Conservation (phyloP, 2,888 invertebrate genomes). For the Melipona beecheii region DNA sequence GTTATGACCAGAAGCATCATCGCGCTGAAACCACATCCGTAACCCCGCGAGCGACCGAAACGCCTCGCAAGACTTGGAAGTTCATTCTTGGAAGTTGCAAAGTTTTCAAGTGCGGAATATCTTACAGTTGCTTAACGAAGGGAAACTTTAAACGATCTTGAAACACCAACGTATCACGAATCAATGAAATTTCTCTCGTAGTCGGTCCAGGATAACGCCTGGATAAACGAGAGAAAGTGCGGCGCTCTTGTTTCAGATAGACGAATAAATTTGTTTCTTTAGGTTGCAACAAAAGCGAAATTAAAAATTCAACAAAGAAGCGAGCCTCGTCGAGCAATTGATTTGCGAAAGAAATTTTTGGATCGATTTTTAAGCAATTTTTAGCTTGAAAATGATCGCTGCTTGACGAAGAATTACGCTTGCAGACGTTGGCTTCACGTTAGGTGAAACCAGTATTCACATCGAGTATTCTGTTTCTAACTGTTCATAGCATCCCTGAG, state of each 20-base stretch:
- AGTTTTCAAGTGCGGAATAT: background rate
- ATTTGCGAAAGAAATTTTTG: no score
- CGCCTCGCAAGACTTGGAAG: background rate
- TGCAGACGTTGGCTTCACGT: background rate
- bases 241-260: no score
- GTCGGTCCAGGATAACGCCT: no score
- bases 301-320: no score
- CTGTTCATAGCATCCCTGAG: conserved; percentile 9
- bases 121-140: background rate
- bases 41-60: background rate
- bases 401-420: no score
- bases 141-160: background rate
- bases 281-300: no score
- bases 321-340: no score
- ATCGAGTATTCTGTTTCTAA: conserved; percentile 5
- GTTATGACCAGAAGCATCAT: conserved; percentile 2
- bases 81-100: conserved; percentile 2
- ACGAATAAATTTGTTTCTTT: no score
- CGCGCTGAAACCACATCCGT: conserved; percentile 1
- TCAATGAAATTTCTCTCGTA: background rate
- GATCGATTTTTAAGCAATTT: no score
- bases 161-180: background rate
- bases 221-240: no score
- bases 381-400: no score
- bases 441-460: background rate